Evolutionary conservation across 2,888 invertebrate genomes (phyloP).

Genomic region (Plagiodera versicolora): DNA sequence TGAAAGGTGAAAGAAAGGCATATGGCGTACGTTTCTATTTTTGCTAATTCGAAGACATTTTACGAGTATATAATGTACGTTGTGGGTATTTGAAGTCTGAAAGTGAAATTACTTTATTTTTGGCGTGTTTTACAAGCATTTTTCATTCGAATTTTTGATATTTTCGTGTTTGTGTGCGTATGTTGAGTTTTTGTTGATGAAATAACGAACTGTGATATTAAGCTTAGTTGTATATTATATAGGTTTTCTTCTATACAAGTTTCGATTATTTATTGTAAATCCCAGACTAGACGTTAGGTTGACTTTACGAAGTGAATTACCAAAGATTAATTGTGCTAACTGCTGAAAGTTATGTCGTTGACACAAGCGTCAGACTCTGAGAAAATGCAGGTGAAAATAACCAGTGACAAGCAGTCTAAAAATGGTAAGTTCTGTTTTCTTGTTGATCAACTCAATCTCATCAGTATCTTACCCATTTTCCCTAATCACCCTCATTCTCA

Average conservation of each 20-base stretch:
- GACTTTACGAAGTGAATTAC: slow-evolving; percentile 40
- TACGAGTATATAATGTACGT: slow-evolving; percentile 37
- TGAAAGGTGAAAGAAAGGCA: slow-evolving; percentile 44
- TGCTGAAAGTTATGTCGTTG: slow-evolving; percentile 36
- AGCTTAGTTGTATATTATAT: slow-evolving; percentile 48
- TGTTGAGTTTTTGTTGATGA: slow-evolving; percentile 49
- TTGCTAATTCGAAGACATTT: slow-evolving; percentile 45
- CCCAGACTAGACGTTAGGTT: slow-evolving; percentile 40
- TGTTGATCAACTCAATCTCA: too few species aligned
- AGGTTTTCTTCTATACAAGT: slow-evolving; percentile 47
- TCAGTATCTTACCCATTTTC: not conserved
- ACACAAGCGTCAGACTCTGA: slow-evolving; percentile 42
- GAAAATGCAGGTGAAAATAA: slow-evolving; percentile 39
- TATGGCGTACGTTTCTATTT: slow-evolving; percentile 51
- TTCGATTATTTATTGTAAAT: slow-evolving; percentile 47
- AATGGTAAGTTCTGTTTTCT: slow-evolving; percentile 39
- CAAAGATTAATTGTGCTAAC: slow-evolving; percentile 40
- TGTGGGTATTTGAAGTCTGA: slow-evolving; percentile 36
- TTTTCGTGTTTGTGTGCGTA: slow-evolving; percentile 46
- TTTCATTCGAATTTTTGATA: slow-evolving; percentile 35
- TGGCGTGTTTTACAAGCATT: slow-evolving; percentile 38
- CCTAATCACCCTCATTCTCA: not conserved
- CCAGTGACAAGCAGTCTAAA: slow-evolving; percentile 42
- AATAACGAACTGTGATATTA: slow-evolving; percentile 51
- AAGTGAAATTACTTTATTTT: slow-evolving; percentile 36